These are phyloP conservation scores for Tretioscincus oriximinensis DNA, from an alignment of 2,113 vertebrate species.

Conservation along the genomic window DNA sequence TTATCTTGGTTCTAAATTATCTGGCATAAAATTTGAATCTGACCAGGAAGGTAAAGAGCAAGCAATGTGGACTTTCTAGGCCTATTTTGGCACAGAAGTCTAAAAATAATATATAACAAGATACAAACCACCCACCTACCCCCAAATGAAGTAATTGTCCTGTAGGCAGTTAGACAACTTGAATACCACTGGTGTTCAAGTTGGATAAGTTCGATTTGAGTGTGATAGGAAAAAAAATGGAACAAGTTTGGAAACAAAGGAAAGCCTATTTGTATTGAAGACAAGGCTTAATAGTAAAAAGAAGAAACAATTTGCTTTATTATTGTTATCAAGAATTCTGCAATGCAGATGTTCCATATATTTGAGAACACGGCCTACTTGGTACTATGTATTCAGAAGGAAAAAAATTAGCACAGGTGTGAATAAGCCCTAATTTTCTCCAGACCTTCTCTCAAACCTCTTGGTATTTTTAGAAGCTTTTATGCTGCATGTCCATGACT, in stretches of 20 bases:
- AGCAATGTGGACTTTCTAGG: too few species aligned
- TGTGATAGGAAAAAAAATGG: not conserved
- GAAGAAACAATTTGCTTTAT: not conserved
- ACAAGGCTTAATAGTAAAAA: not conserved
- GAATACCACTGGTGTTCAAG: too few species aligned
- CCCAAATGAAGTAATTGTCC: too few species aligned
- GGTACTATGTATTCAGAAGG: not conserved
- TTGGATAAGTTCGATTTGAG: too few species aligned
- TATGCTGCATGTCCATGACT: not conserved
- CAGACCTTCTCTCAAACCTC: not conserved
- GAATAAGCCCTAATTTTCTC: not conserved
- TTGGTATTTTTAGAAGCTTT: not conserved
- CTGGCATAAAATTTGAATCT: too few species aligned
- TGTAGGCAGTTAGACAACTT: too few species aligned
- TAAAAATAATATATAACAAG: too few species aligned
- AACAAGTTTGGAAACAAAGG: too few species aligned
- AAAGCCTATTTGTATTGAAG: not conserved
- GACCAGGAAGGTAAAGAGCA: too few species aligned
- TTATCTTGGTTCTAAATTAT: too few species aligned
- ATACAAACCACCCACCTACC: too few species aligned
- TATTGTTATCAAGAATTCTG: not conserved
- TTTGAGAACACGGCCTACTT: not conserved
- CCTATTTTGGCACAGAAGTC: not conserved
- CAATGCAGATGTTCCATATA: not conserved
- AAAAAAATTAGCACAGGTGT: not conserved